Conservation (phyloP, 2,888 invertebrate species). For the Xylocampa areola region DNA sequence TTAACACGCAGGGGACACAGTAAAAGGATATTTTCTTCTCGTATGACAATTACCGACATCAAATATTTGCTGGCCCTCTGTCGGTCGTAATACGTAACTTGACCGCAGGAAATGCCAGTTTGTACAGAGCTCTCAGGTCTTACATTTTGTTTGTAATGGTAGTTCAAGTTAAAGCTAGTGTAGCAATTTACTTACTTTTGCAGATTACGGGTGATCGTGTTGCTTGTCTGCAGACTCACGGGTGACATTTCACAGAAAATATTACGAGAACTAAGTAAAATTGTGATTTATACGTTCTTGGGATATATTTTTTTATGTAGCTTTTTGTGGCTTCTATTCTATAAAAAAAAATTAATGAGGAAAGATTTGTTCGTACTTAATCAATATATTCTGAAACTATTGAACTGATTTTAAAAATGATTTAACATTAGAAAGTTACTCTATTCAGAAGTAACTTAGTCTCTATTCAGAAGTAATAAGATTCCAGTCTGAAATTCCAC, state of each 20-base stretch:
- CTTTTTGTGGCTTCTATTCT: no score
- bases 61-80: constrained; percentile 87
- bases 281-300: constrained; percentile 24
- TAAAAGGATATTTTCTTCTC: constrained; percentile 74
- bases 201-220: constrained; percentile 77
- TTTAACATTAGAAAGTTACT: no score
- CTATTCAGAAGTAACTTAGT: no score
- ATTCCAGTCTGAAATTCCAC: no score
- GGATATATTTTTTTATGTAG: neutral
- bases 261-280: constrained; percentile 58
- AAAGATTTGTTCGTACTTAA: no score
- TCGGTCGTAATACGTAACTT: constrained; percentile 84
- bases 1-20: constrained; percentile 55
- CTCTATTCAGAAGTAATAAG: no score
- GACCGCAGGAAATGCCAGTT: constrained; percentile 64
- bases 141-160: neutral
- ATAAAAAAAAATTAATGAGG: no score
- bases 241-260: constrained; percentile 77
- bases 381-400: no score
- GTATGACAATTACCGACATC: constrained; percentile 85
- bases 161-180: constrained; percentile 59
- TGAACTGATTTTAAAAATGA: no score
- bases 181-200: constrained; percentile 80
- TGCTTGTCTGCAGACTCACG: constrained; percentile 86
- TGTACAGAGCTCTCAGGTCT: constrained; percentile 39